Conservation (phyloP, 2,888 invertebrate genomes). For the Tipula unca region DNA sequence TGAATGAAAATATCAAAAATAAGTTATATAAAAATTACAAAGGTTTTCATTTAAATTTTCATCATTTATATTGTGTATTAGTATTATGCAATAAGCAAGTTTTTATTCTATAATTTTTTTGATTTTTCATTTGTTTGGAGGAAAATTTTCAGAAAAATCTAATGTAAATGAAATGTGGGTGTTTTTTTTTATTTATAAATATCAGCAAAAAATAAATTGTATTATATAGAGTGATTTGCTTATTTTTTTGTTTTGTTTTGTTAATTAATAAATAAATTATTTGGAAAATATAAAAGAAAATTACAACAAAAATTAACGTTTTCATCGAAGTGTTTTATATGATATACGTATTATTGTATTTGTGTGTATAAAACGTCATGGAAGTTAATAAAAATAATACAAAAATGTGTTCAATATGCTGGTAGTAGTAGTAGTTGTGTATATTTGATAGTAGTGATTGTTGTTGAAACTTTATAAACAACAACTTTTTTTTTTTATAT, state of each 20-base stretch:
- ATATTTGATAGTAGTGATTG: neutral
- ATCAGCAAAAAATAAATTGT: neutral
- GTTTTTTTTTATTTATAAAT: neutral
- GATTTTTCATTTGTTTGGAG: neutral
- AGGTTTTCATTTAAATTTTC: conserved; percentile 3
- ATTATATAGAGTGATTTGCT: neutral
- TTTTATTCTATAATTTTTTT: neutral
- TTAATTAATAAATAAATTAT: neutral
- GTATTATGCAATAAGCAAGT: neutral
- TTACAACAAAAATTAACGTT: neutral
- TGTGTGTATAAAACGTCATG: neutral
- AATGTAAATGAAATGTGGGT: neutral
- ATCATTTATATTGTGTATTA: neutral
- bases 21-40: neutral
- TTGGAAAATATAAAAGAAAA: neutral
- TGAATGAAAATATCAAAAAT: neutral
- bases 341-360: neutral
- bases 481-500: neutral
- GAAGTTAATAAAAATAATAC: neutral
- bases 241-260: neutral
- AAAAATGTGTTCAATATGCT: neutral
- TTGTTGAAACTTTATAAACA: conserved; percentile 8
- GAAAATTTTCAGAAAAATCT: neutral
- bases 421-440: neutral
- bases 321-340: neutral